Evolutionary conservation across 2,113 vertebrate genomes (phyloP).

Genomic region (Podilymbus podiceps): DNA sequence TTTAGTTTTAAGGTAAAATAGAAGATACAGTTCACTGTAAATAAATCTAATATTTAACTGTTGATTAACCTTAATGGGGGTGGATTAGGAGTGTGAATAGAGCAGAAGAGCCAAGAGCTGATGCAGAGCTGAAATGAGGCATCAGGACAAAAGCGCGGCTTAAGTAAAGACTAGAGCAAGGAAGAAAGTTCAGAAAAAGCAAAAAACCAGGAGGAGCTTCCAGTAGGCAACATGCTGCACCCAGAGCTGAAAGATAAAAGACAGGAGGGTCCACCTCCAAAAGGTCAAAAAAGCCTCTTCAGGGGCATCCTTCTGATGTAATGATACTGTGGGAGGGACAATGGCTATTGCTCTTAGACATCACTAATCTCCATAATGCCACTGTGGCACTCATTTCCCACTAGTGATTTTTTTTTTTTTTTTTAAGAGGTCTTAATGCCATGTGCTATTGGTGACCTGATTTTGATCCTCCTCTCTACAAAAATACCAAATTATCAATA

Average conservation of each 20-base stretch:
- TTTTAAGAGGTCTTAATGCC: neutral
- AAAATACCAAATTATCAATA: neutral
- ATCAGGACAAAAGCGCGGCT: neutral
- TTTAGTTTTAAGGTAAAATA: neutral
- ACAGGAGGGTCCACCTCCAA: neutral
- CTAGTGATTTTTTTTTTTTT: neutral
- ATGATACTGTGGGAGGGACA: neutral
- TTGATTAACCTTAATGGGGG: neutral
- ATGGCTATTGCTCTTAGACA: neutral
- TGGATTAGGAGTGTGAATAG: neutral
- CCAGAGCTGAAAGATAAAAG: neutral
- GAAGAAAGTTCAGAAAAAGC: neutral
- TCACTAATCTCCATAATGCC: neutral
- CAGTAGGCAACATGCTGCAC: neutral
- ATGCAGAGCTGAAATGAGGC: neutral
- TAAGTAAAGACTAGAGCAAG: neutral
- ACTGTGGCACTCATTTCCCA: neutral
- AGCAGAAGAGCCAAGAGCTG: neutral
- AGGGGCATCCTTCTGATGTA: neutral
- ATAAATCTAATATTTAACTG: neutral
- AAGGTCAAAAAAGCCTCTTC: neutral
- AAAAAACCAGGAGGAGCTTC: neutral
- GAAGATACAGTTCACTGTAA: neutral
- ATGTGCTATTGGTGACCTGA: neutral
- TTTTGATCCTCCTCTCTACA: neutral